Percentiles rank a stretch among this genome's conserved stretches.
phyloP scores from a whole-genome alignment of 2,113 vertebrate genomes.

The Suricata suricatta region DNA sequence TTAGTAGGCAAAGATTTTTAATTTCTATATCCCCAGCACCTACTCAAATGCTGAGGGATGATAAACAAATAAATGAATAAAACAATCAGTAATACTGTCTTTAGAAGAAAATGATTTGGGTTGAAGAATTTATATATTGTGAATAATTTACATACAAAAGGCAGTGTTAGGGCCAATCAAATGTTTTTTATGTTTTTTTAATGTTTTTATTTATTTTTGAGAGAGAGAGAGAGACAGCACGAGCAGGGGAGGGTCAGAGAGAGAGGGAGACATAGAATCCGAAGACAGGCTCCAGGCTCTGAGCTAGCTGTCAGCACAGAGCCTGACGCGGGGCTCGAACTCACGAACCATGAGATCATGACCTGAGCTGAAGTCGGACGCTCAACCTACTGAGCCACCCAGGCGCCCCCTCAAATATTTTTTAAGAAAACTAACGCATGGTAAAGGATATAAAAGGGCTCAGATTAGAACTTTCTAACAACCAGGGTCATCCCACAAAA shows the following conservation, averaged over 20 bases:
- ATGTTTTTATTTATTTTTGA: too few species aligned
- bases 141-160: conserved; percentile 12
- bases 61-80: conserved; percentile 38
- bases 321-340: too few species aligned
- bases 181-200: neutral
- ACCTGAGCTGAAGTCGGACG: too few species aligned
- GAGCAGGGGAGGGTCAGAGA: too few species aligned
- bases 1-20: neutral
- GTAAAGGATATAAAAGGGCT: neutral
- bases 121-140: neutral
- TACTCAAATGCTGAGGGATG: neutral
- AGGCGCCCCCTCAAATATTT: neutral
- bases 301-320: too few species aligned
- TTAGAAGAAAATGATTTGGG: conserved; percentile 10
- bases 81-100: neutral
- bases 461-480: neutral
- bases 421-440: neutral
- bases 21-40: neutral
- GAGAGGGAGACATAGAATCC: too few species aligned
- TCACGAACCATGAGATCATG: too few species aligned
- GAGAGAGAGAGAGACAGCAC: too few species aligned
- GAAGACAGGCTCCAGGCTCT: too few species aligned
- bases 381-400: too few species aligned
- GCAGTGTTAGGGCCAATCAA: neutral
- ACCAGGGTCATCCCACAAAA: neutral